Evolutionary conservation across 2,888 invertebrate genomes (phyloP).

Genomic region (Drosophila austrosaltans): DNA sequence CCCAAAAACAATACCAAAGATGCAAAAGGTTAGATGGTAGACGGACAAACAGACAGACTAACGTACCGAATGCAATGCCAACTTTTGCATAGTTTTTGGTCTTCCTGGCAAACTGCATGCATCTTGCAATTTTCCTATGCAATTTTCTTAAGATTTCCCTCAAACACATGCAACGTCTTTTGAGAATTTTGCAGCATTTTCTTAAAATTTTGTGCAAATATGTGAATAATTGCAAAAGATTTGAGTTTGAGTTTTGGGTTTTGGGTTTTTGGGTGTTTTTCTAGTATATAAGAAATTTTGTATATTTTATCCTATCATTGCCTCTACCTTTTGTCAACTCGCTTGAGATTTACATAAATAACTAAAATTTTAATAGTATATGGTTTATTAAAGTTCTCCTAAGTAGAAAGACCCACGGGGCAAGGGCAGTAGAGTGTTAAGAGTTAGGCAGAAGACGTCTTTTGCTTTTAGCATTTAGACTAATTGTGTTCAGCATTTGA

Average conservation of each 20-base stretch:
- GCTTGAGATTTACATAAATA: slow-evolving; percentile 74
- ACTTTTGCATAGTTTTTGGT: slow-evolving; percentile 71
- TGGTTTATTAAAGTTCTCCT: slow-evolving; percentile 38
- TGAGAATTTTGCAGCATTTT: slow-evolving; percentile 76
- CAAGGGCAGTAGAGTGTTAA: slow-evolving; percentile 24
- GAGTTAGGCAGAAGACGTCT: not conserved
- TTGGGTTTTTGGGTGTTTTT: slow-evolving; percentile 35
- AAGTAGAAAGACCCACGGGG: slow-evolving; percentile 57
- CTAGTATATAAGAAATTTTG: slow-evolving; percentile 36
- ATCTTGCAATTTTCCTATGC: slow-evolving; percentile 64
- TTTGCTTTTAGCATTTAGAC: slow-evolving; percentile 36
- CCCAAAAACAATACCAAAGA: slow-evolving; percentile 16
- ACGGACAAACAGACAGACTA: slow-evolving; percentile 27
- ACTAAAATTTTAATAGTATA: slow-evolving; percentile 74
- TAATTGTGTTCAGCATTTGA: slow-evolving; percentile 70
- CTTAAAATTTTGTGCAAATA: slow-evolving; percentile 79
- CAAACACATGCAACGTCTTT: slow-evolving; percentile 58
- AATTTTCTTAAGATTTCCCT: slow-evolving; percentile 70
- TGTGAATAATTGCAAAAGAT: slow-evolving; percentile 72
- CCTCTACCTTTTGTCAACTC: slow-evolving; percentile 61
- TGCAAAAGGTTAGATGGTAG: slow-evolving; percentile 7
- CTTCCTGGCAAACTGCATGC: slow-evolving; percentile 43
- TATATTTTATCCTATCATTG: slow-evolving; percentile 62
- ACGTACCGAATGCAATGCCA: slow-evolving; percentile 21
- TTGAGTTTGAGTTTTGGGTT: slow-evolving; percentile 42